These are phyloP conservation scores for Acanthopagrus latus DNA, from an alignment of 2,797 vertebrate species.

Conservation along the genomic window DNA sequence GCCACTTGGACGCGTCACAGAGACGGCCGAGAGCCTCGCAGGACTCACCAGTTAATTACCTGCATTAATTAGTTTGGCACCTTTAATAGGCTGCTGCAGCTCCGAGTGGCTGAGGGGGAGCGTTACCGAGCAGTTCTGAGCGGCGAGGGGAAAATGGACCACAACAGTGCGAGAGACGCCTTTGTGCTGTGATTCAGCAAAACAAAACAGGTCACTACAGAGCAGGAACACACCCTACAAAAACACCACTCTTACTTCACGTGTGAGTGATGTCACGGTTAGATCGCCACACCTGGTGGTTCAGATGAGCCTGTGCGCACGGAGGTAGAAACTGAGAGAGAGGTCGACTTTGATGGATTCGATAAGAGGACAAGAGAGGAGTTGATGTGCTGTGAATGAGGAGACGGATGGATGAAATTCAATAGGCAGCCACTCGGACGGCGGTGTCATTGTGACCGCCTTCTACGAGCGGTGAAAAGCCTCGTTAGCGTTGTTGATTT, in stretches of 20 bases:
- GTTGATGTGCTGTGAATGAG: conserved; percentile 52
- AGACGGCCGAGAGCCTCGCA: conserved; percentile 58
- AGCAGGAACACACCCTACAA: conserved; percentile 42
- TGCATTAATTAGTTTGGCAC: conserved; percentile 79
- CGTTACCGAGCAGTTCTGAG: conserved; percentile 42
- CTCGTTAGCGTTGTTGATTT: conserved; percentile 49
- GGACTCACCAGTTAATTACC: conserved; percentile 80
- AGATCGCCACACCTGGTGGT: not conserved
- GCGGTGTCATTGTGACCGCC: conserved; percentile 20
- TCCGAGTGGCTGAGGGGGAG: conserved; percentile 42
- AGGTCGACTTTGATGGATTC: conserved; percentile 1
- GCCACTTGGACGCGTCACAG: conserved; percentile 46
- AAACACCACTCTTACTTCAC: conserved; percentile 9
- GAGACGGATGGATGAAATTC: conserved; percentile 46
- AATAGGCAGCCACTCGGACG: conserved; percentile 22
- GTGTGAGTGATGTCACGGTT: not conserved
- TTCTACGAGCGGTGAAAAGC: conserved; percentile 24
- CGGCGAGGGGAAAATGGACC: conserved; percentile 32
- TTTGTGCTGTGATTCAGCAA: conserved; percentile 62
- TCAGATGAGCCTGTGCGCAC: conserved; percentile 31
- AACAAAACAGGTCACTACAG: conserved; percentile 46
- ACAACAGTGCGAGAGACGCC: conserved; percentile 9
- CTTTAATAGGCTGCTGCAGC: conserved; percentile 71
- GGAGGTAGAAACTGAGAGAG: conserved; percentile 1
- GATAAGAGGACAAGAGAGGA: conserved; percentile 1